These are phyloP conservation scores for Nasonia oneida DNA, from an alignment of 2,888 invertebrate genomes.

Conservation along the genomic window DNA sequence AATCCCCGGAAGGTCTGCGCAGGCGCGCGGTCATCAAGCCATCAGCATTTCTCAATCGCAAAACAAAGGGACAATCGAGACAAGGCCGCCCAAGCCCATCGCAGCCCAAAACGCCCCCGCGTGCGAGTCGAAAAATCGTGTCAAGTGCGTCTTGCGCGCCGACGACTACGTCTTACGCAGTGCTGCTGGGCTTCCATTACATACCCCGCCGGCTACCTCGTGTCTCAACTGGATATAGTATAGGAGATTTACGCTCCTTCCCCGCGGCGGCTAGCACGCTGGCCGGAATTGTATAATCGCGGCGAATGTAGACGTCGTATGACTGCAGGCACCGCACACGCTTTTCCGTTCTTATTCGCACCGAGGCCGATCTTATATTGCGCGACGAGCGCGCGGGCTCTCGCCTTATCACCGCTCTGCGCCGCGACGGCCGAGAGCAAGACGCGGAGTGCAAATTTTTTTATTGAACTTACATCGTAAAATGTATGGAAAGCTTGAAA, in stretches of 20 bases:
- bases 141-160: background rate
- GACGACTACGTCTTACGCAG: background rate
- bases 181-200: background rate
- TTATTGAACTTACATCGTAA: background rate
- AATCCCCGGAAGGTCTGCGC: too few species aligned
- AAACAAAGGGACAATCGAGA: background rate
- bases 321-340: background rate
- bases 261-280: slow-evolving; percentile 19
- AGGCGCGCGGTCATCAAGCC: background rate
- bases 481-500: background rate
- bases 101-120: background rate
- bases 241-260: slow-evolving; percentile 5
- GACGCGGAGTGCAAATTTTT: background rate
- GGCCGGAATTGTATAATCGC: slow-evolving; percentile 52
- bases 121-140: background rate
- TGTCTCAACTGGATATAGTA: background rate
- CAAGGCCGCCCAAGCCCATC: background rate
- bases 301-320: slow-evolving; percentile 8
- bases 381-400: too few species aligned
- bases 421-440: too few species aligned
- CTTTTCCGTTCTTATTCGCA: slow-evolving; percentile 19
- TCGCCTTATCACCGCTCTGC: background rate
- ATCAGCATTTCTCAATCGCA: background rate
- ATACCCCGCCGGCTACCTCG: background rate
- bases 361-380: slow-evolving; percentile 6